These are phyloP conservation scores for Noctilio leporinus DNA, from an alignment of 2,113 vertebrate species.

Conservation along the genomic window DNA sequence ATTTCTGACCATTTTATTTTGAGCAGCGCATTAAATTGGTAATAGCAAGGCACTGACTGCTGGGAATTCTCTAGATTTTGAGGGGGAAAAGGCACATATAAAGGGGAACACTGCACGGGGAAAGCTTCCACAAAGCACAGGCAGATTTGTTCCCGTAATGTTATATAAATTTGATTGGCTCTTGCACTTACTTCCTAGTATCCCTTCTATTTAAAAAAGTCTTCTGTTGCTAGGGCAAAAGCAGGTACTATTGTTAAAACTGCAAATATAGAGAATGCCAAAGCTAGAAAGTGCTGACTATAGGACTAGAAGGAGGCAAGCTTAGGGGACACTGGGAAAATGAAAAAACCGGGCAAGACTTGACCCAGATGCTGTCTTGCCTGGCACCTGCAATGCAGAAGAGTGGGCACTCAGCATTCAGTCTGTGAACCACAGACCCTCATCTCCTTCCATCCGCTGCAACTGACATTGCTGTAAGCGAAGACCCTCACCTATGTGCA, in stretches of 20 bases:
- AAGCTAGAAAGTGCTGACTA: conserved; percentile 18
- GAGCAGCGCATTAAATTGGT: not conserved
- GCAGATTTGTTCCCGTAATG: not conserved
- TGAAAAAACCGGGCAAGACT: not conserved
- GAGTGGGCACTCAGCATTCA: not conserved
- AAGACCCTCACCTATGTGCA: not conserved
- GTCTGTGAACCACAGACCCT: not conserved
- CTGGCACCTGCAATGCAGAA: conserved; percentile 16
- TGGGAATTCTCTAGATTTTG: not conserved
- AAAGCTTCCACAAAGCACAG: not conserved
- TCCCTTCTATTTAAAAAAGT: not conserved
- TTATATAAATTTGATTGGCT: conserved; percentile 22
- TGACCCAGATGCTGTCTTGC: not conserved
- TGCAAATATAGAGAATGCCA: not conserved
- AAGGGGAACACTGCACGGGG: not conserved
- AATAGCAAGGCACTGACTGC: not conserved
- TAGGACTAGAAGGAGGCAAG: not conserved
- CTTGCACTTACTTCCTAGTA: not conserved
- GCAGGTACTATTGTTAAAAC: not conserved
- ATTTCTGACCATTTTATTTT: not conserved
- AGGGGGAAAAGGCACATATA: not conserved
- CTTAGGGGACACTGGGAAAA: not conserved
- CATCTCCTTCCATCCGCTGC: not conserved
- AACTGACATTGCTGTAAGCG: not conserved
- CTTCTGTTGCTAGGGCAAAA: conserved; percentile 41